Conservation (phyloP, 2,888 invertebrate species). For the Sphaeridia pumilis region DNA sequence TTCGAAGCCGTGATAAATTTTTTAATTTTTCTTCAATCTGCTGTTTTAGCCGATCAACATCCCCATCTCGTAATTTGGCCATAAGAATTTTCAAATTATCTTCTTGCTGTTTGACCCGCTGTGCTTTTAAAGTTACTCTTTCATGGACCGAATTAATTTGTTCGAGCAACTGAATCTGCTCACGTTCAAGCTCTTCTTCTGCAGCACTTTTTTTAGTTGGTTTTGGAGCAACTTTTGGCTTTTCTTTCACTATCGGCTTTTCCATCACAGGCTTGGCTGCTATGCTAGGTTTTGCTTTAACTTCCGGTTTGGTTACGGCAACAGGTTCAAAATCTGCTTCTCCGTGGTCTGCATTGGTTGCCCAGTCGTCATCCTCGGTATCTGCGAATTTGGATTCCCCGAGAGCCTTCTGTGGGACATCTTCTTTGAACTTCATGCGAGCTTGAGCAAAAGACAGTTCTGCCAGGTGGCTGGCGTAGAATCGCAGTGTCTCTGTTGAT, state of each 20-base stretch:
- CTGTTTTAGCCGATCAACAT: constrained; percentile 4
- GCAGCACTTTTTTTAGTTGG: constrained; percentile 18
- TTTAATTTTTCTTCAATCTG: constrained; percentile 25
- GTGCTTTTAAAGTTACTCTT: not conserved
- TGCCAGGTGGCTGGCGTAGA: constrained; percentile 35
- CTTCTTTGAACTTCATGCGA: constrained; percentile 26
- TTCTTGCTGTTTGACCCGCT: not conserved
- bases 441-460: constrained; percentile 31
- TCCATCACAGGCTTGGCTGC: constrained; percentile 3
- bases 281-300: not conserved
- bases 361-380: constrained; percentile 30
- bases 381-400: not conserved
- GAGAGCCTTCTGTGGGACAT: not conserved
- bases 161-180: constrained; percentile 7
- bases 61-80: not conserved
- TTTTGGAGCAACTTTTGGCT: constrained; percentile 22
- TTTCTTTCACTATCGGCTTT: constrained; percentile 22
- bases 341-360: constrained; percentile 2
- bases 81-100: too few relatives aligned
- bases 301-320: not conserved
- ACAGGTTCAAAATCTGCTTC: not conserved
- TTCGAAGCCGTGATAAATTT: constrained; percentile 22
- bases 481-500: constrained; percentile 29
- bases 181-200: constrained; percentile 21
- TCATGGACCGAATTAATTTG: not conserved